Evolutionary conservation across 2,888 invertebrate species (phyloP).

Genomic region (Ophion costatus): DNA sequence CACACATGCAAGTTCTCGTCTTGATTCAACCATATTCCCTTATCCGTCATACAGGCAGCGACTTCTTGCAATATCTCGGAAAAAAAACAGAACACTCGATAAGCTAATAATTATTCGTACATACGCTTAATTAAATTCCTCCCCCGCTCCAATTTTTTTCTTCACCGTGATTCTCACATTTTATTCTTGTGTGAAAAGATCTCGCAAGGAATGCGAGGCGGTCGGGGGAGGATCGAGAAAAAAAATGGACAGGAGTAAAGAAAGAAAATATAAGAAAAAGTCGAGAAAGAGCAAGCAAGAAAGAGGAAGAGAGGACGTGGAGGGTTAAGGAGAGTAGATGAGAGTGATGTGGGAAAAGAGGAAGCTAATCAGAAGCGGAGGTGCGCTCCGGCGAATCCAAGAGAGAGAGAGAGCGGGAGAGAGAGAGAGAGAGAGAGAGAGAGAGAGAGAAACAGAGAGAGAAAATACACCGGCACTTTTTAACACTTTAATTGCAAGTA

Average conservation of each 20-base stretch:
- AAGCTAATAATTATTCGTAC: slow-evolving; percentile 2
- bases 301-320: slow-evolving; percentile 28
- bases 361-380: slow-evolving; percentile 84
- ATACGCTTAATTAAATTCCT: slow-evolving; percentile 22
- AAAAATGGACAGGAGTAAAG: slow-evolving; percentile 41
- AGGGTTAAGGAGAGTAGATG: slow-evolving; percentile 54
- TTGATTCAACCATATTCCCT: slow-evolving; percentile 3
- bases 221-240: slow-evolving; percentile 32
- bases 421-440: slow-evolving; percentile 28
- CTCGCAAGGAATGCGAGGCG: slow-evolving; percentile 18
- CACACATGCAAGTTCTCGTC: not conserved
- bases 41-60: not conserved
- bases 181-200: slow-evolving; percentile 36
- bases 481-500: slow-evolving; percentile 68
- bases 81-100: not conserved
- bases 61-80: not conserved
- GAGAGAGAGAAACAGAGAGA: slow-evolving; percentile 77
- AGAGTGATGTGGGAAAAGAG: slow-evolving; percentile 83
- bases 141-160: not conserved
- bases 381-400: slow-evolving; percentile 81
- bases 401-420: slow-evolving; percentile 78
- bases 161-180: slow-evolving; percentile 55
- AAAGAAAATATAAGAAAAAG: slow-evolving; percentile 29
- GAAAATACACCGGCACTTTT: slow-evolving; percentile 48
- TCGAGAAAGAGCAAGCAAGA: slow-evolving; percentile 19